Evolutionary conservation across 2,113 vertebrate genomes (phyloP).

Genomic region (Lethenteron camtschaticum): DNA sequence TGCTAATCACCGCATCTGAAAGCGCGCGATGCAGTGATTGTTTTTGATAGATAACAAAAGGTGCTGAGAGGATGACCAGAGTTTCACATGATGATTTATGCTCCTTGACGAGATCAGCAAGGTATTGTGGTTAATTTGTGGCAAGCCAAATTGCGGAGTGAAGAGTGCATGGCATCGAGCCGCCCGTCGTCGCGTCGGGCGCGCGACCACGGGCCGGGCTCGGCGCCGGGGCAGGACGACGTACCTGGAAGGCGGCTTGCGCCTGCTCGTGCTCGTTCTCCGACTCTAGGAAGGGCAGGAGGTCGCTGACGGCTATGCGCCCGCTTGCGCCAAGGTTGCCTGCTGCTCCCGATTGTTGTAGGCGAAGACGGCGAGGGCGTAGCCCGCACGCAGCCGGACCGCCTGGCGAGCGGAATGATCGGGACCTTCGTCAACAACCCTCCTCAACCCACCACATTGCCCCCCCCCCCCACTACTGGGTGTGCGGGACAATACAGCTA

Average conservation of each 20-base stretch:
- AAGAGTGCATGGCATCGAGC: neutral
- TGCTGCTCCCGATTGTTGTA: conserved; percentile 29
- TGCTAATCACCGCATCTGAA: no score
- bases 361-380: conserved; percentile 31
- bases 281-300: conserved; percentile 25
- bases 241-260: conserved; percentile 40
- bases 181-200: neutral
- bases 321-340: conserved; percentile 20
- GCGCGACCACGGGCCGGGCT: neutral
- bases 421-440: no score
- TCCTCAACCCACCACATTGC: no score
- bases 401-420: conserved; percentile 17
- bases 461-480: no score
- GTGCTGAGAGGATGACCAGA: neutral
- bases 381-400: conserved; percentile 26
- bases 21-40: no score
- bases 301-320: conserved; percentile 20
- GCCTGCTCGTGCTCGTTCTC: conserved; percentile 22
- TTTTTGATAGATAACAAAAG: no score
- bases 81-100: neutral
- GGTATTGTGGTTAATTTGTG: neutral
- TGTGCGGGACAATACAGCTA: no score
- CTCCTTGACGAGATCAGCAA: neutral
- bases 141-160: neutral
- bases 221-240: no score